phyloP scores from a whole-genome alignment of 1,140 invertebrate genomes.

The Dysdera silvatica region DNA sequence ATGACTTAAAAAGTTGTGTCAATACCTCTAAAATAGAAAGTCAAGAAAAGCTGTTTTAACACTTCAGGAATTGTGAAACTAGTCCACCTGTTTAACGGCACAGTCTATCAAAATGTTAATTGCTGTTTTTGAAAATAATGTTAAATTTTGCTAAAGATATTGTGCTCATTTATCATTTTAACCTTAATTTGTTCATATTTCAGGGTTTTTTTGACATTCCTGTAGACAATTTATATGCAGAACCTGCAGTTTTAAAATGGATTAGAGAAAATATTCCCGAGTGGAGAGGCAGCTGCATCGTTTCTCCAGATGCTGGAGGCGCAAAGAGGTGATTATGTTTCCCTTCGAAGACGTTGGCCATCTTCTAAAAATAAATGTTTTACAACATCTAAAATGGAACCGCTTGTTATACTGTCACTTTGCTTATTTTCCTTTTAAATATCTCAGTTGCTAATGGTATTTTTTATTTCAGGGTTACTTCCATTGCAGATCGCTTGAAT shows the following conservation, averaged over 20 bases:
- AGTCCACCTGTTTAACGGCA: too few relatives aligned
- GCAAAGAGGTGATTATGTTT: constrained; percentile 60
- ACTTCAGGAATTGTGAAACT: too few relatives aligned
- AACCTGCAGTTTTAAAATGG: constrained; percentile 97
- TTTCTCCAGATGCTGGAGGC: constrained; percentile 97
- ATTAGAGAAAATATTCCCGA: constrained; percentile 96
- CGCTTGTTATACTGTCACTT: too few relatives aligned
- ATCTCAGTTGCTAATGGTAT: not conserved
- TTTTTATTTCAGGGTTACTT: constrained; percentile 61
- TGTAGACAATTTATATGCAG: constrained; percentile 97
- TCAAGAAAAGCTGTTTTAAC: too few relatives aligned
- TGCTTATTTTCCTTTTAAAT: not conserved
- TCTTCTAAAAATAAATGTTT: not conserved
- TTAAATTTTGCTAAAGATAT: not conserved
- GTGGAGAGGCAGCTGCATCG: constrained; percentile 88
- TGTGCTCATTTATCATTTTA: not conserved
- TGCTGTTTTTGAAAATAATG: too few relatives aligned
- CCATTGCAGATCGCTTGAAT: constrained; percentile 89
- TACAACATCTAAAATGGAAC: too few relatives aligned
- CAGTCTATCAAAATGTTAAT: too few relatives aligned
- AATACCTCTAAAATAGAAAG: too few relatives aligned
- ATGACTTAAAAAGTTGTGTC: too few relatives aligned
- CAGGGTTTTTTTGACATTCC: constrained; percentile 95
- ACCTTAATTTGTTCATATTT: too few relatives aligned
- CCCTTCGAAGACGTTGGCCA: not conserved